Conservation (phyloP, 2,888 invertebrate species). For the Ophioninae sp. region DNA sequence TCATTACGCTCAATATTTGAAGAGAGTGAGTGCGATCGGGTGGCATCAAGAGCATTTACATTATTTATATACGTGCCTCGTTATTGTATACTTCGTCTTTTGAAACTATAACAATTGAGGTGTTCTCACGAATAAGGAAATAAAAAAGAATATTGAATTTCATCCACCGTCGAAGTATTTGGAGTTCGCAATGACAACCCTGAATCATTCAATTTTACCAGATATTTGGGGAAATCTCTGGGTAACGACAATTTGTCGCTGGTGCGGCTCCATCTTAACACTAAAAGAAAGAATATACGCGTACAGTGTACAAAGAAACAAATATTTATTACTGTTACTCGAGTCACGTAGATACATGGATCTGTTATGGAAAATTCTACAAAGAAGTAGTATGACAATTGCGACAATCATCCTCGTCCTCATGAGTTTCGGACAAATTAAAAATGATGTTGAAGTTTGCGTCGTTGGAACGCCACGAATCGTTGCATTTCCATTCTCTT, state of each 20-base stretch:
- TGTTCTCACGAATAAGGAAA: slow-evolving; percentile 52
- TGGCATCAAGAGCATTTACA: slow-evolving; percentile 51
- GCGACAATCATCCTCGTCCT: slow-evolving; percentile 13
- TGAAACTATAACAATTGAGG: slow-evolving; percentile 32
- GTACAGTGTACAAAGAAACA: slow-evolving; percentile 68
- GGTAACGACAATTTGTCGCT: too few relatives aligned
- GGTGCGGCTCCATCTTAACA: too few relatives aligned
- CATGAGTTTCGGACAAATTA: background rate
- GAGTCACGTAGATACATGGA: slow-evolving; percentile 68
- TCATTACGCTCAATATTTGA: slow-evolving; percentile 23
- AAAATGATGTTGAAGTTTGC: background rate
- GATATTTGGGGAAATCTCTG: too few relatives aligned
- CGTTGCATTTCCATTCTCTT: background rate
- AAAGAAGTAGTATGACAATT: slow-evolving; percentile 44
- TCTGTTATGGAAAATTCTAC: slow-evolving; percentile 69
- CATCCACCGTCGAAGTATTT: background rate
- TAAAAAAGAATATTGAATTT: slow-evolving; percentile 52
- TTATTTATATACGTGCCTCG: slow-evolving; percentile 58
- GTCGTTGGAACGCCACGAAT: background rate
- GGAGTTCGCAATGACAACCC: background rate
- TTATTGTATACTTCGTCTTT: slow-evolving; percentile 41
- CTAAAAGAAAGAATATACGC: slow-evolving; percentile 61
- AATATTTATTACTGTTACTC: slow-evolving; percentile 78
- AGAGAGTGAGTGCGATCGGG: slow-evolving; percentile 1
- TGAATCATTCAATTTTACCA: too few relatives aligned